Evolutionary conservation across 2,888 invertebrate species (phyloP).

Genomic region (Nomada flava): DNA sequence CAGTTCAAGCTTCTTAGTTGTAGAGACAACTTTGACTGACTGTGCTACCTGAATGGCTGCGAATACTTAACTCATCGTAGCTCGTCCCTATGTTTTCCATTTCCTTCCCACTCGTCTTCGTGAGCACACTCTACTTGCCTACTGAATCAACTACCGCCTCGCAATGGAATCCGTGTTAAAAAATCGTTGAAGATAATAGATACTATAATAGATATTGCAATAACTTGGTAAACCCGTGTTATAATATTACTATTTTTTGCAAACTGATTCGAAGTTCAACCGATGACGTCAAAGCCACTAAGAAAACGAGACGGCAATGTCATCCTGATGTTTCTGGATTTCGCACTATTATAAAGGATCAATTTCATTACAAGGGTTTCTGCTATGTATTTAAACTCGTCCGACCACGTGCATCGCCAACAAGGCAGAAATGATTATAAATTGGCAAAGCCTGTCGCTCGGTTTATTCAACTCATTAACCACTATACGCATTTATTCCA

Average conservation of each 20-base stretch:
- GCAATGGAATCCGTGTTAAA: too few species aligned
- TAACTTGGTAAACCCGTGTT: too few species aligned
- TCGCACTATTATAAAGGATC: not conserved
- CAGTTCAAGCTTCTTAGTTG: not conserved
- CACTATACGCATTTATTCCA: conserved; percentile 49
- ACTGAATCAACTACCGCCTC: too few species aligned
- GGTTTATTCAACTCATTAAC: conserved; percentile 34
- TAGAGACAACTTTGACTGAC: not conserved
- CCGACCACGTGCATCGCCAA: not conserved
- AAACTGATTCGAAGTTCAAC: too few species aligned
- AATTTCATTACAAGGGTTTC: not conserved
- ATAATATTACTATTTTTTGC: too few species aligned
- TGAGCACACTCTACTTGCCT: too few species aligned
- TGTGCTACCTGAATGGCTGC: not conserved
- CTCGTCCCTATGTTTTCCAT: too few species aligned
- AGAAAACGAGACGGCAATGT: not conserved
- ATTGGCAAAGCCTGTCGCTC: not conserved
- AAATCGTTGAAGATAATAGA: too few species aligned
- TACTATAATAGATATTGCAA: too few species aligned
- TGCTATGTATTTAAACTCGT: too few species aligned
- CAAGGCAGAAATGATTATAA: not conserved
- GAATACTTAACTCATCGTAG: not conserved
- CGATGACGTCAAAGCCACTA: too few species aligned
- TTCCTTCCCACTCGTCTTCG: too few species aligned
- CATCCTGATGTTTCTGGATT: conserved; percentile 4